Evolutionary conservation across 1,140 invertebrate genomes (phyloP), one percentile per base, ranked within the genome.

Genomic region (Aphaenogaster ashmeadi): DNA sequence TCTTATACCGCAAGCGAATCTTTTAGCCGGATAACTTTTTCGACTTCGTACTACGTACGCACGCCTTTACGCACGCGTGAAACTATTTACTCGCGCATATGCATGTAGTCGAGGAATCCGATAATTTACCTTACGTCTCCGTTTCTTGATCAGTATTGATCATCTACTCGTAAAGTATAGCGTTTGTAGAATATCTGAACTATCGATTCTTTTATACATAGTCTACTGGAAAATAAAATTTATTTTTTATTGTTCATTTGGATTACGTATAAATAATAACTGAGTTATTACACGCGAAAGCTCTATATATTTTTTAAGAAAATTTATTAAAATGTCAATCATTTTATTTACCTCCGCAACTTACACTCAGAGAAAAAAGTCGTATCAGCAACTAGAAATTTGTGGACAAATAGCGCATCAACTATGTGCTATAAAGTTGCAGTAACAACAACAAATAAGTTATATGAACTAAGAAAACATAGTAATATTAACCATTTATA

Each of bases 1-100:
- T 15, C 8, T 52, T 72, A 15, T 52, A 36, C 21, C 21, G 27
- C 15, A 15, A 72, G 33, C 33, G n/a, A 52, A 74, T 74, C 33
- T 56, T 52, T 18, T 74, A 6, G 33, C 27, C 15, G 27, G 0
- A 4, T 3, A 6, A 74, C 27, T 52, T 74, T 74, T 74, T 74
- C 9, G 6, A 74, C 18, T 54, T 36, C 50, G 11, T 52, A 7
- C 15, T 50, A 56, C 18, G 41, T 47, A 71, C 66, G 38, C 38
- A 44, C 38, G 27, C 27, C 0, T 44, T 72, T 72, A 72, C 27
- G 50, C 50, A 54, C 21, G 47, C 18, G 27, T 74, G 18, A 9
- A 74, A 38, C 50, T 54, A 74, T 74, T 74, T 69, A 69, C n/a
- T 69, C 38, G 62, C 36, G 36, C 33, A 15, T 36, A 67, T 36